Conservation (phyloP, 2,113 vertebrate genomes). For the Bungarus multicinctus region DNA sequence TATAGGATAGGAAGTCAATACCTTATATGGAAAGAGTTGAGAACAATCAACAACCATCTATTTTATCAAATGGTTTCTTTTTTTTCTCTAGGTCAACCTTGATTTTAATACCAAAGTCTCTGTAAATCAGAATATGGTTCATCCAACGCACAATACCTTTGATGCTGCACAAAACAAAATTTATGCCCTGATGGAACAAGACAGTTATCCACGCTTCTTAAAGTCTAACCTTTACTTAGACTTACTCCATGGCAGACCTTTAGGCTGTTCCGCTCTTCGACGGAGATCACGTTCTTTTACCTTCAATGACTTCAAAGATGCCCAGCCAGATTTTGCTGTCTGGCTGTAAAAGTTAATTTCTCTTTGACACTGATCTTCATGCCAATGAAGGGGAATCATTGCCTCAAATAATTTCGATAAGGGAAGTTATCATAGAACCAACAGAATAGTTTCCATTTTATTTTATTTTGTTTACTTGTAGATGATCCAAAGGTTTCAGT, state of each 20-base stretch:
- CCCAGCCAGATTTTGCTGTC: slow-evolving; percentile 57
- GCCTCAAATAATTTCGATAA: neutral
- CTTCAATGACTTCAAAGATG: slow-evolving; percentile 78
- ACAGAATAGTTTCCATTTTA: neutral
- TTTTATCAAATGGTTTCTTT: neutral
- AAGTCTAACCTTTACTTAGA: slow-evolving; percentile 81
- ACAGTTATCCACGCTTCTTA: slow-evolving; percentile 90
- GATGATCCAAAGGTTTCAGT: neutral
- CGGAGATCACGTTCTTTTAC: slow-evolving; percentile 90
- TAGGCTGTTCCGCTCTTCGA: slow-evolving; percentile 69
- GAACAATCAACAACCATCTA: neutral
- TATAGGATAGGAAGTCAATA: neutral
- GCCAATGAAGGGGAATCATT: neutral
- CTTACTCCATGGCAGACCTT: slow-evolving; percentile 71
- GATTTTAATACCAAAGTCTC: slow-evolving; percentile 80
- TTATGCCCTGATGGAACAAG: slow-evolving; percentile 92
- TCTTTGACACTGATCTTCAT: neutral
- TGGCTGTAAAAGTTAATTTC: slow-evolving; percentile 66
- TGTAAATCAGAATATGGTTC: slow-evolving; percentile 69
- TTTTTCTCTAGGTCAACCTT: slow-evolving; percentile 82
- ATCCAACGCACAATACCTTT: slow-evolving; percentile 76
- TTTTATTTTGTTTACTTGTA: neutral
- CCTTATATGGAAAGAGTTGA: neutral
- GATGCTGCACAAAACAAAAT: slow-evolving; percentile 83
- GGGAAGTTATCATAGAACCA: neutral